Conservation (phyloP, 2,113 vertebrate genomes). For the Oophaga pumilio region DNA sequence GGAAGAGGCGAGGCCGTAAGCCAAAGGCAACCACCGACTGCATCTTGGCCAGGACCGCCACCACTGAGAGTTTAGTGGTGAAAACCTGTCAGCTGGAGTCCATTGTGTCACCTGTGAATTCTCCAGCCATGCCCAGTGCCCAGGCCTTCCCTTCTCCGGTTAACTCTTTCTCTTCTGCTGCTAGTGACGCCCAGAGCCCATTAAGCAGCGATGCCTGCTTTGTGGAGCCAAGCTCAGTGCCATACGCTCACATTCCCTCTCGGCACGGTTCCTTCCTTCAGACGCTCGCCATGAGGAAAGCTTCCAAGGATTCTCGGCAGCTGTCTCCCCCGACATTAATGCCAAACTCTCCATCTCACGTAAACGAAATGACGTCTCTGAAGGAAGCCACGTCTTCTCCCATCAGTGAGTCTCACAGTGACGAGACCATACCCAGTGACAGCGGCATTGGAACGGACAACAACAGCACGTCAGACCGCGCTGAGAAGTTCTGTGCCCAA, state of each 20-base stretch:
- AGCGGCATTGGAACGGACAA: conserved; percentile 92
- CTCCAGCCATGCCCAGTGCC: conserved; percentile 67
- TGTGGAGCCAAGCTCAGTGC: conserved; percentile 89
- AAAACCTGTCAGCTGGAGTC: conserved; percentile 71
- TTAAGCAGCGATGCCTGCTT: conserved; percentile 85
- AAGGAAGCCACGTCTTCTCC: conserved; percentile 93
- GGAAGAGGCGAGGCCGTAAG: conserved; percentile 94
- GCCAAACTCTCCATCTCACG: conserved; percentile 82
- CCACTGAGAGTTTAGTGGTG: conserved; percentile 63
- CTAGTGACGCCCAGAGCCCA: conserved; percentile 88
- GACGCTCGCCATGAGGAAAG: conserved; percentile 86
- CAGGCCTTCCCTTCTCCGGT: conserved; percentile 87
- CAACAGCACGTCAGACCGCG: conserved; percentile 87
- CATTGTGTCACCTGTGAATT: conserved; percentile 76
- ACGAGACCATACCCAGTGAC: conserved; percentile 88
- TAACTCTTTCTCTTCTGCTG: conserved; percentile 81
- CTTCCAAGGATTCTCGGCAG: conserved; percentile 73
- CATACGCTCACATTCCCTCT: conserved; percentile 75
- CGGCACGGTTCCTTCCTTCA: conserved; percentile 73
- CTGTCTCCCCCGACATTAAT: conserved; percentile 78
- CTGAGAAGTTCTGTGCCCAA: conserved; percentile 79
- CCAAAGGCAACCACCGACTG: conserved; percentile 81
- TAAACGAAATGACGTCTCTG: conserved; percentile 82
- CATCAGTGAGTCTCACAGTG: conserved; percentile 94
- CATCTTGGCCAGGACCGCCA: conserved; percentile 55